phyloP scores from a whole-genome alignment of 2,888 invertebrate species.

The Macrosoma leucophasiata region DNA sequence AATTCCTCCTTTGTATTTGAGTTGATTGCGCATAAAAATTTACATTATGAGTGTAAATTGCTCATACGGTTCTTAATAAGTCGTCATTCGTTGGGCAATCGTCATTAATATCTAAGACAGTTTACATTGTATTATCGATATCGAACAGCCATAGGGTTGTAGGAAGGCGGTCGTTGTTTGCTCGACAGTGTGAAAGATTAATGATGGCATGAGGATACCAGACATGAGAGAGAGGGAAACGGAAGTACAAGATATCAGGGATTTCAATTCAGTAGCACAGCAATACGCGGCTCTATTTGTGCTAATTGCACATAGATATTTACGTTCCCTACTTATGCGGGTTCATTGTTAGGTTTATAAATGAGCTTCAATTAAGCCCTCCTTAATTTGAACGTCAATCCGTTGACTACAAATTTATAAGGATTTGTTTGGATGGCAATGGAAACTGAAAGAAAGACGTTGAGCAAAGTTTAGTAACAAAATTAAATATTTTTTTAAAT shows the following conservation, averaged over 20 bases:
- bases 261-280: conserved; percentile 35
- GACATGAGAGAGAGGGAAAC: conserved; percentile 33
- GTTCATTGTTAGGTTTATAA: conserved; percentile 44
- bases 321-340: conserved; percentile 33
- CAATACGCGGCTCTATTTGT: conserved; percentile 38
- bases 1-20: no score
- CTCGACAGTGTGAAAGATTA: conserved; percentile 61
- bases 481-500: no score
- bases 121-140: conserved; percentile 50
- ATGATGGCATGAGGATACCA: conserved; percentile 56
- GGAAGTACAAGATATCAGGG: conserved; percentile 28
- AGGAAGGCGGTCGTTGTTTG: conserved; percentile 51
- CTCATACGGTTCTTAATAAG: neutral
- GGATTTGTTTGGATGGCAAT: conserved; percentile 27
- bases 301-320: conserved; percentile 51
- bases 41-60: no score
- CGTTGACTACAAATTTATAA: conserved; percentile 23
- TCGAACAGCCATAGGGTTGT: conserved; percentile 48
- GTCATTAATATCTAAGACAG: conserved; percentile 41
- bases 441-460: no score
- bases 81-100: conserved; percentile 24
- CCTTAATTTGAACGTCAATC: conserved; percentile 27
- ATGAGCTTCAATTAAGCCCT: conserved; percentile 42
- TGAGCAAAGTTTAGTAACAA: no score
- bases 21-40: no score